Conservation (phyloP, 2,113 vertebrate species). For the Microcebus murinus region DNA sequence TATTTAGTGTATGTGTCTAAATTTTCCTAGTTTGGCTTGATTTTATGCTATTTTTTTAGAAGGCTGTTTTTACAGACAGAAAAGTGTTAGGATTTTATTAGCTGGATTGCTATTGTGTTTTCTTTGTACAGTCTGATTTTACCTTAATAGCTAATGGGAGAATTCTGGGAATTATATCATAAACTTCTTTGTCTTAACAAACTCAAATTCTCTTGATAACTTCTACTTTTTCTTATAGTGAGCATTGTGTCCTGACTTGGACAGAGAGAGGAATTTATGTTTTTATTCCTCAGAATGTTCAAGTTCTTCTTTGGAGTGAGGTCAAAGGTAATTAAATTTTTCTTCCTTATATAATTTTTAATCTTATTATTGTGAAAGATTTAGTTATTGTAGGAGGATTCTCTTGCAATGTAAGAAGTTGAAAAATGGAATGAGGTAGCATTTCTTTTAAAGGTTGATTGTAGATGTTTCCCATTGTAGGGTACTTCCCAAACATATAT, state of each 20-base stretch:
- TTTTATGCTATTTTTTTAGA: neutral
- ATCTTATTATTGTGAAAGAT: conserved; percentile 31
- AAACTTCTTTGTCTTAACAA: neutral
- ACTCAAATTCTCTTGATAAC: neutral
- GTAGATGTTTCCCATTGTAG: neutral
- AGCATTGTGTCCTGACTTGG: conserved; percentile 96
- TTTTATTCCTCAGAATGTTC: conserved; percentile 94
- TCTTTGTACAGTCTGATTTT: neutral
- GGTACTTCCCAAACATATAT: neutral
- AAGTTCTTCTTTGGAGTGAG: conserved; percentile 97
- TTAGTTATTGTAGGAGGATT: conserved; percentile 21
- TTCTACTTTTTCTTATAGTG: conserved; percentile 85
- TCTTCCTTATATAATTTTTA: conserved; percentile 22
- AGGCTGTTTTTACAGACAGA: neutral
- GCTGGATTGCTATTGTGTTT: neutral
- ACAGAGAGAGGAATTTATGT: conserved; percentile 95
- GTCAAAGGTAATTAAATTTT: conserved; percentile 89
- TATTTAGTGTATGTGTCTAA: neutral
- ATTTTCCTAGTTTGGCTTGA: neutral
- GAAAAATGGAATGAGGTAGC: neutral
- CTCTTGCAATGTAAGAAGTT: neutral
- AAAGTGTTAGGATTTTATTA: neutral
- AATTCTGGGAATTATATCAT: conserved; percentile 20
- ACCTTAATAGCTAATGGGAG: neutral
- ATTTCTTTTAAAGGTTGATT: conserved; percentile 11